A percentile compares a stretch with the other conserved stretches of the same genome.
These are phyloP conservation scores for Drosophila quadrilineata DNA, from an alignment of 1,140 invertebrate species.

Conservation along the genomic window DNA sequence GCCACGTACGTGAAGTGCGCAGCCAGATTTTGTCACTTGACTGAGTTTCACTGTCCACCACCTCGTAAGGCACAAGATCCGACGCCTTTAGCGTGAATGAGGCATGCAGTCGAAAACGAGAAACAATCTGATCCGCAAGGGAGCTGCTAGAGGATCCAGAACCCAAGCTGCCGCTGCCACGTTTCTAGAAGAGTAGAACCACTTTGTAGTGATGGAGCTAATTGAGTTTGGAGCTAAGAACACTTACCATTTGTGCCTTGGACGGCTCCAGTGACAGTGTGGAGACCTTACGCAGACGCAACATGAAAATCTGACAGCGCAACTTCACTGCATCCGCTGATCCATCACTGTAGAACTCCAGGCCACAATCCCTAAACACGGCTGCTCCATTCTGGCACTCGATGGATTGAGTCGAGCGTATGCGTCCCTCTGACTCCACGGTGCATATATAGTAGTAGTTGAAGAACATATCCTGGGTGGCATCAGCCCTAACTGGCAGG, in stretches of 20 bases:
- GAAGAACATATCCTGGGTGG: slow-evolving; percentile 70
- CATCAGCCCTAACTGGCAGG: slow-evolving; percentile 58
- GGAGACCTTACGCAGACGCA: slow-evolving; percentile 69
- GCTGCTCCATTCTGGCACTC: slow-evolving; percentile 66
- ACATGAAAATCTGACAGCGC: slow-evolving; percentile 71
- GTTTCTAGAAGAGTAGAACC: slow-evolving; percentile 32
- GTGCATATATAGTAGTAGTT: slow-evolving; percentile 79
- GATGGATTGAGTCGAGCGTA: slow-evolving; percentile 73
- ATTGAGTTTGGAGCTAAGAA: not conserved
- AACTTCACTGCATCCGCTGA: slow-evolving; percentile 44
- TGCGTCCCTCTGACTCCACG: slow-evolving; percentile 61
- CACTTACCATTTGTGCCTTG: slow-evolving; percentile 48
- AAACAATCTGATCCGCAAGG: slow-evolving; percentile 44
- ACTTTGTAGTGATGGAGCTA: not conserved
- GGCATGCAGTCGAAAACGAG: slow-evolving; percentile 72
- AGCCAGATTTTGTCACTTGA: slow-evolving; percentile 52
- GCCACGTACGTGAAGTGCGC: slow-evolving; percentile 49
- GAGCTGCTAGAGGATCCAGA: slow-evolving; percentile 44
- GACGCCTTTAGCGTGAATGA: slow-evolving; percentile 46
- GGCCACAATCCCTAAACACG: slow-evolving; percentile 64
- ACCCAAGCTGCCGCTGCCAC: slow-evolving; percentile 39
- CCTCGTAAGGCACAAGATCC: slow-evolving; percentile 56
- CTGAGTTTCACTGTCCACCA: slow-evolving; percentile 42
- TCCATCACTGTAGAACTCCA: slow-evolving; percentile 54
- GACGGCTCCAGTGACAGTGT: slow-evolving; percentile 54